Evolutionary conservation across 2,888 invertebrate species (phyloP).

Genomic region (Polyommatus icarus): DNA sequence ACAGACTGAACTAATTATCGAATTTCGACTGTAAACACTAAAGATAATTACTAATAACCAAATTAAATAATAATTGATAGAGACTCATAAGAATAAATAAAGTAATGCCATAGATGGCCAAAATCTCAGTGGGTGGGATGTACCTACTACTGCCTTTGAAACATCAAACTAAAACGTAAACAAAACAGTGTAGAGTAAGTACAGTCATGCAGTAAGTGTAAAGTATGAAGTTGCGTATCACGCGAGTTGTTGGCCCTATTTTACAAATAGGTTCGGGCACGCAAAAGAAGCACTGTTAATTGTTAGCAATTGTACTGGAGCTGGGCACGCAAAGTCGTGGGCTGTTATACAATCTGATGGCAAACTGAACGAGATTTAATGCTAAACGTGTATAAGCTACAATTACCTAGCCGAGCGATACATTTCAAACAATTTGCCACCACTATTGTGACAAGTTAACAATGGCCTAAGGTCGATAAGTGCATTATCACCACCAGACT

Average conservation of each 20-base stretch:
- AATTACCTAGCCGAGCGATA: conserved; percentile 32
- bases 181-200: not conserved
- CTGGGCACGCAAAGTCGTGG: conserved; percentile 71
- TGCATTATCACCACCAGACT: conserved; percentile 27
- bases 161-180: not conserved
- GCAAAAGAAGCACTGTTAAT: conserved; percentile 76
- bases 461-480: conserved; percentile 18
- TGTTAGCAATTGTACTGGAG: conserved; percentile 73
- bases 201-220: not conserved
- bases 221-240: conserved; percentile 29
- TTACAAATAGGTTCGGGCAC: conserved; percentile 66
- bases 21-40: too few relatives aligned
- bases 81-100: too few relatives aligned
- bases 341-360: conserved; percentile 37
- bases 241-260: conserved; percentile 64
- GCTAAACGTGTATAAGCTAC: conserved; percentile 31
- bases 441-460: conserved; percentile 13
- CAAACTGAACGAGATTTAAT: conserved; percentile 30
- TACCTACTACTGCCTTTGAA: not conserved
- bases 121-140: not conserved
- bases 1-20: too few relatives aligned
- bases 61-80: not conserved
- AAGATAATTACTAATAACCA: too few relatives aligned
- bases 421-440: conserved; percentile 24
- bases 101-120: not conserved